Evolutionary conservation across 2,797 vertebrate genomes (phyloP), one percentile per base, ranked within the genome.

Genomic region (Siniperca obscura): DNA sequence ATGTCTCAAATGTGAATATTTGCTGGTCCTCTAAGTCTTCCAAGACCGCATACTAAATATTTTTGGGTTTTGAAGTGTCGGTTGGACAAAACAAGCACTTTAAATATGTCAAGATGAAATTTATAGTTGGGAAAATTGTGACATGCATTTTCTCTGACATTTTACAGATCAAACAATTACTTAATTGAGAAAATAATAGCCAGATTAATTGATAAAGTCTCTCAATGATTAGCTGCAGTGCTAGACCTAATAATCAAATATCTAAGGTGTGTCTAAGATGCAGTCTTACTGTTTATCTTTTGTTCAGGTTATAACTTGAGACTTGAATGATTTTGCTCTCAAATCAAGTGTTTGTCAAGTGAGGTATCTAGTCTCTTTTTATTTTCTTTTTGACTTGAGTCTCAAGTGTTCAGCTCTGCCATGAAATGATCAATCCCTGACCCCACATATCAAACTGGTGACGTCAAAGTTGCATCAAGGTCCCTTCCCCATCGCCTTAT

Each of bases 381-480:
- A 17, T 13, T 3, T 19, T 61, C 40, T 16, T 25, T 64, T 8
- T 14, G 10, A 76, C 8, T 57, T 16, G 34, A 36, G 6, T 22
- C 46, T 30, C 0, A 53, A 27, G 14, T 5, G 3, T 16, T 40
- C 25, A 66, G 10, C 38, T 30, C 0, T 52, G 38, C 46, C 22
- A 56, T 17, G 22, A 38, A 56, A 36, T 22, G 27, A 74, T 62
- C 6, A 11, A 67, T 42, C 38, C n/a, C 42, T 64, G 61, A 30
- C 40, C 42, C 53, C 38, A 38, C 34, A 72, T 57, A 53, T 21
- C 44, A 62, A 79, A 14, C 36, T 36, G 44, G 38, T 74, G 36
- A 85, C 0, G 16, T 13, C n/a, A 13, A 2, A 60, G 71, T 67
- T 81, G 10, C 59, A 40, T 53, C 67, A 81, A 14, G 8, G 36